Base-by-base conservation (phyloP, 2,113 vertebrate genomes). In the Struthio camelus region DNA sequence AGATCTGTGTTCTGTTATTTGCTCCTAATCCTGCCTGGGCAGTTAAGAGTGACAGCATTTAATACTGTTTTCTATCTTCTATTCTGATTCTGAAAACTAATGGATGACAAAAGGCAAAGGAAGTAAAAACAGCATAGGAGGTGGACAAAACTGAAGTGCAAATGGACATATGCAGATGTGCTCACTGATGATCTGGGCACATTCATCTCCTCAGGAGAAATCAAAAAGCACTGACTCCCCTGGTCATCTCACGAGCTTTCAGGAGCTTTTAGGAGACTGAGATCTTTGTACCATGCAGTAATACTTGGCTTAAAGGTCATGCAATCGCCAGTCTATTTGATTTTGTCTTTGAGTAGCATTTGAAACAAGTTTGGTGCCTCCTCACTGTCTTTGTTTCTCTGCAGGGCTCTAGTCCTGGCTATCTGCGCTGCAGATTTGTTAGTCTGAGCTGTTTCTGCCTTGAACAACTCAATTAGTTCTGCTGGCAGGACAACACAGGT, bases 341-440 rank as follows among this genome's bases (percentile, higher is more conserved):
- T 94, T 85, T 93, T 80, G 50, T 84, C 30, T 65, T 80, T 93
- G 46, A 85, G 66, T 65, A 90, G 28, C 46, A n/a, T 87, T 85
- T 72, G 79, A 94, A 95, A 72, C 53, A 50, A 54, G 28, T 6
- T 28, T 87, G 42, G 22, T 10, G 89, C 18, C 72, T 72, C n/a
- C 53, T 85, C 18, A n/a, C n/a, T 93, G 70, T 82, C 61, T 78
- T 69, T 87, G 5, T 89, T 91, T 94, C 75, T 94, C 78, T 89
- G 56, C 79, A 82, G 71, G 34, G 24, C 42, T 89, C n/a, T 72
- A 38, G n/a, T 90, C 36, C 61, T 87, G 51, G 27, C n/a, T 82
- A 22, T 67, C 61, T 27, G n/a, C 19, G 30, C 24, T n/a, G 66
- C 14, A 66, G 25, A 75, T 5, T 32, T 84, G 22, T 20, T 72